Evolutionary conservation across 2,113 vertebrate genomes (phyloP).

Genomic region (Myotis lucifugus): DNA sequence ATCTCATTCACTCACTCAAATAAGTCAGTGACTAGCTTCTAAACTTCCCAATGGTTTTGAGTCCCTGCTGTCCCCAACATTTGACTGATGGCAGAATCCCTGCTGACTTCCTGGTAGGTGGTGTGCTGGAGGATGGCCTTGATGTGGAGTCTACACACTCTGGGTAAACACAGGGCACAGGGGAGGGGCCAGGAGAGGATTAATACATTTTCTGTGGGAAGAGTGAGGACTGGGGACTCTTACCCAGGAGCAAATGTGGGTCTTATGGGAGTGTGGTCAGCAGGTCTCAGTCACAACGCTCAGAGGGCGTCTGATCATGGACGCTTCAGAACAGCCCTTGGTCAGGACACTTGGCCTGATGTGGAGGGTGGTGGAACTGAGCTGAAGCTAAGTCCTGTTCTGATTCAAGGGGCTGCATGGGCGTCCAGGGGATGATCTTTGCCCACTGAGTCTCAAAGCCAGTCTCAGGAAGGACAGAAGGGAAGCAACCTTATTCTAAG

Average conservation of each 20-base stretch:
- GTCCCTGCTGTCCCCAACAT: background rate
- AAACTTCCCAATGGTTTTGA: background rate
- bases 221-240: background rate
- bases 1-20: background rate
- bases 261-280: background rate
- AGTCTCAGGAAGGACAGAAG: background rate
- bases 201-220: background rate
- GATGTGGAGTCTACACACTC: background rate
- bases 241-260: background rate
- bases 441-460: background rate
- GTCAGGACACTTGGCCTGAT: rapidly evolving
- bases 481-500: background rate
- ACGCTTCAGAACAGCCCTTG: background rate
- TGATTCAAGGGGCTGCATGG: background rate
- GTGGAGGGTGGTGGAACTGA: background rate
- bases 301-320: background rate
- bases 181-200: background rate
- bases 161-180: background rate
- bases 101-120: background rate
- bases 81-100: background rate
- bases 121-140: background rate
- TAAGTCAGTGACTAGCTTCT: background rate
- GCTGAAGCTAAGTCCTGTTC: background rate
- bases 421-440: background rate
- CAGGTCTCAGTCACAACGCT: background rate